Evolutionary conservation across 2,113 vertebrate species (phyloP).

Genomic region (Ariopsis seemanni): DNA sequence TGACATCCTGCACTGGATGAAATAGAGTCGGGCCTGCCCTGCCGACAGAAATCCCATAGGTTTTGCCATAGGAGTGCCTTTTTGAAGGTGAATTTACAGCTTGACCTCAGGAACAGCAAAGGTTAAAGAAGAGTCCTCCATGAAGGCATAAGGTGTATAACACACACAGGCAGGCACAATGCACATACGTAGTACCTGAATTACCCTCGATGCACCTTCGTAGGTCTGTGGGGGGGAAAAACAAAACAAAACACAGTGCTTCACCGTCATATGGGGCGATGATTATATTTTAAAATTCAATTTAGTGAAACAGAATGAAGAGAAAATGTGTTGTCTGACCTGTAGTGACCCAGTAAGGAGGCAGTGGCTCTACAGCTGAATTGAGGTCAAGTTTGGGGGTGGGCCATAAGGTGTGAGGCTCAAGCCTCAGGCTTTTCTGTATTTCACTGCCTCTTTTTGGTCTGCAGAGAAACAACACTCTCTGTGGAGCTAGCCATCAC

Average conservation of each 20-base stretch:
- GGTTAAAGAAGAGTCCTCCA: slow-evolving; percentile 50
- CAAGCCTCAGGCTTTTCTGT: slow-evolving; percentile 6
- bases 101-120: slow-evolving; percentile 47
- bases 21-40: slow-evolving; percentile 46
- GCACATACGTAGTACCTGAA: slow-evolving; percentile 19
- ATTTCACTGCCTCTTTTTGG: slow-evolving; percentile 1
- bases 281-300: slow-evolving; percentile 61
- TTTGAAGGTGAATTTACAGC: slow-evolving; percentile 59
- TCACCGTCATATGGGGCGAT: slow-evolving; percentile 50
- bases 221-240: slow-evolving; percentile 1
- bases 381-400: slow-evolving; percentile 48
- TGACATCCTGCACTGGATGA: slow-evolving; percentile 50
- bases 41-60: slow-evolving; percentile 50
- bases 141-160: slow-evolving; percentile 43
- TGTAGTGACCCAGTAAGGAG: slow-evolving; percentile 39
- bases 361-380: slow-evolving; percentile 43
- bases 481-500: slow-evolving; percentile 24
- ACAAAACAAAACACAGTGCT: slow-evolving; percentile 40
- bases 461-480: slow-evolving; percentile 10
- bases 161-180: slow-evolving; percentile 31
- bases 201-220: not conserved
- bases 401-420: slow-evolving; percentile 21
- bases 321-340: slow-evolving; percentile 51
- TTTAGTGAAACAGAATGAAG: slow-evolving; percentile 55
- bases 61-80: slow-evolving; percentile 38